These are phyloP conservation scores for Terebella lapidaria DNA, from an alignment of 2,888 invertebrate species.

Conservation along the genomic window DNA sequence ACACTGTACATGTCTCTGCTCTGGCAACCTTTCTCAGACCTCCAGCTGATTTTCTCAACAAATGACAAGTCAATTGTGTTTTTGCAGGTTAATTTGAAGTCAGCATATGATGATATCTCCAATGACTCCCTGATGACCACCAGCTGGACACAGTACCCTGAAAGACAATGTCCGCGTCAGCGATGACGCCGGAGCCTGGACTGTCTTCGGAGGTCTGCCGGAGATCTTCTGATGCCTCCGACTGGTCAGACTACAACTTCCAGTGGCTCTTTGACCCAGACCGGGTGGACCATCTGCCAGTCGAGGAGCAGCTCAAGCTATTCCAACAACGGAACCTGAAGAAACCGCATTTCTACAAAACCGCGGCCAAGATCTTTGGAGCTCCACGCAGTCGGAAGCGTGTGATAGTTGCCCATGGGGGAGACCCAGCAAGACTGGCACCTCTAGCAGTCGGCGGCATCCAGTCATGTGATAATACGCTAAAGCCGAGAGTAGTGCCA, in stretches of 20 bases:
- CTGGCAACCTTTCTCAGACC: too few relatives aligned
- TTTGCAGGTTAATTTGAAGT: too few relatives aligned
- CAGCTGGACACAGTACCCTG: too few relatives aligned
- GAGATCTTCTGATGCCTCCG: too few relatives aligned
- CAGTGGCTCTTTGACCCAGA: conserved; percentile 44
- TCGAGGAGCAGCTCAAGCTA: conserved; percentile 35
- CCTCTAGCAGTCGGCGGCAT: background rate
- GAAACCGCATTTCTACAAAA: conserved; percentile 42
- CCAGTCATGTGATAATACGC: background rate
- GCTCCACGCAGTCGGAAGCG: conserved; percentile 40
- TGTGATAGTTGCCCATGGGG: conserved; percentile 39
- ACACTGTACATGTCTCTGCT: too few relatives aligned
- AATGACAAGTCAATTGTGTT: too few relatives aligned
- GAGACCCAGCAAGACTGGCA: conserved; percentile 27
- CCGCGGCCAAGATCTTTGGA: conserved; percentile 47
- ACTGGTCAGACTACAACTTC: conserved; percentile 28
- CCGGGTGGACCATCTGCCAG: conserved; percentile 44
- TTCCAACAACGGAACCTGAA: conserved; percentile 40
- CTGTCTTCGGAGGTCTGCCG: too few relatives aligned
- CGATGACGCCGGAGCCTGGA: too few relatives aligned
- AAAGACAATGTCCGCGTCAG: too few relatives aligned
- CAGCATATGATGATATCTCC: too few relatives aligned
- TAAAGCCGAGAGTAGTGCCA: background rate
- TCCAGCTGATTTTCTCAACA: too few relatives aligned
- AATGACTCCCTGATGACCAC: too few relatives aligned